These are phyloP conservation scores for Diplazon laetatorius DNA, from an alignment of 2,888 invertebrate genomes.

Conservation along the genomic window DNA sequence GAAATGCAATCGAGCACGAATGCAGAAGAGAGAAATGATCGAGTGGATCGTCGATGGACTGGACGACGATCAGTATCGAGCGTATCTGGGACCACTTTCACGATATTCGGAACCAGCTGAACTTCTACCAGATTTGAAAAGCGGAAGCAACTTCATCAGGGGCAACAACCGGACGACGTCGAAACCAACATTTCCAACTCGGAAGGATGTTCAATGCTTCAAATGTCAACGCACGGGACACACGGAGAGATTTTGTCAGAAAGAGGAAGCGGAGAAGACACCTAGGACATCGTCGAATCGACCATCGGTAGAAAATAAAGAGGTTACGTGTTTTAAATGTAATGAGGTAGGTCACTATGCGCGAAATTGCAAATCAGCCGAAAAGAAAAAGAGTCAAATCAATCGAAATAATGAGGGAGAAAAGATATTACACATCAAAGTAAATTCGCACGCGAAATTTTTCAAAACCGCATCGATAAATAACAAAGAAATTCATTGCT, in stretches of 20 bases:
- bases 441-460: background rate
- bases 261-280: background rate
- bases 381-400: no score
- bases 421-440: background rate
- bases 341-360: conserved; percentile 27
- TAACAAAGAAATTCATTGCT: background rate
- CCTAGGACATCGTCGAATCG: background rate
- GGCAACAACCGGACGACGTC: background rate
- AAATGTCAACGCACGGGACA: conserved; percentile 40
- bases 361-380: background rate
- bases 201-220: conserved; percentile 32
- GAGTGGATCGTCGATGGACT: conserved; percentile 67
- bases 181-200: background rate
- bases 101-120: conserved; percentile 59
- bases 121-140: conserved; percentile 64
- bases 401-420: no score
- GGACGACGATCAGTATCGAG: conserved; percentile 55
- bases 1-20: conserved; percentile 64
- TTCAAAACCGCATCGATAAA: background rate
- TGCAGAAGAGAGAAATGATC: conserved; percentile 61
- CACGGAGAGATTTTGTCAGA: conserved; percentile 30
- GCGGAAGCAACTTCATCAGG: conserved; percentile 49
- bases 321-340: conserved; percentile 25
- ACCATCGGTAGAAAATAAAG: background rate
- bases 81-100: conserved; percentile 65